Conservation (phyloP, 2,797 vertebrate genomes). For the Malacoctenus gilli region DNA sequence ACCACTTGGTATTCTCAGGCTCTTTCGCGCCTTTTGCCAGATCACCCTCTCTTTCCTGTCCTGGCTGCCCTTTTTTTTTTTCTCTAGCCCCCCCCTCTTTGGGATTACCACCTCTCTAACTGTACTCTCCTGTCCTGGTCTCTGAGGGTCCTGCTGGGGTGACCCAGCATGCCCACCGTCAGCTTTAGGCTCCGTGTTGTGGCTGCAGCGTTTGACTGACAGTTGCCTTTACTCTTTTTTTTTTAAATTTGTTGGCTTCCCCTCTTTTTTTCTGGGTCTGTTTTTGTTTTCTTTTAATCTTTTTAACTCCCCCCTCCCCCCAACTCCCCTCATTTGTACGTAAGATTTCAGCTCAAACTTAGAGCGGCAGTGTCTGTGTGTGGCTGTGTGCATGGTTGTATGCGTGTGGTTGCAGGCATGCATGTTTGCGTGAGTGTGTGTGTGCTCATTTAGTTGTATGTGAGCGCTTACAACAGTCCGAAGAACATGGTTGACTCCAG, state of each 20-base stretch:
- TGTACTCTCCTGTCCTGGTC: constrained; percentile 77
- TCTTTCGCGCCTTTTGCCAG: constrained; percentile 34
- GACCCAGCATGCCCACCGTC: constrained; percentile 75
- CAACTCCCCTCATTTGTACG: neutral
- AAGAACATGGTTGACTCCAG: constrained; percentile 39
- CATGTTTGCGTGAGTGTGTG: neutral
- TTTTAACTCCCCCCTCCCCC: constrained; percentile 4
- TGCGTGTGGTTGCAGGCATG: neutral
- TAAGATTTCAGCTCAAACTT: constrained; percentile 3
- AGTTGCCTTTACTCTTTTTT: constrained; percentile 9
- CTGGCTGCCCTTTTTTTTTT: constrained; percentile 39
- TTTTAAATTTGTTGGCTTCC: too few relatives aligned
- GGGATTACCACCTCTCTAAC: constrained; percentile 88
- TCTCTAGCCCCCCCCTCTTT: constrained; percentile 79
- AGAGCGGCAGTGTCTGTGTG: constrained; percentile 2
- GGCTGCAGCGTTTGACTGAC: constrained; percentile 49
- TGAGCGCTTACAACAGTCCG: constrained; percentile 16
- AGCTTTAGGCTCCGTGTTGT: constrained; percentile 78
- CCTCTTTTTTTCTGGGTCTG: neutral
- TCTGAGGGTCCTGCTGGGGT: constrained; percentile 74
- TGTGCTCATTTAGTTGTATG: neutral
- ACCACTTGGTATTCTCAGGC: constrained; percentile 38
- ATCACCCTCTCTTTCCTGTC: constrained; percentile 61
- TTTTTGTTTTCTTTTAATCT: constrained; percentile 16
- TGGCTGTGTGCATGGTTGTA: neutral